Conservation (phyloP, 2,113 vertebrate species). For the Pterophyllum scalare region DNA sequence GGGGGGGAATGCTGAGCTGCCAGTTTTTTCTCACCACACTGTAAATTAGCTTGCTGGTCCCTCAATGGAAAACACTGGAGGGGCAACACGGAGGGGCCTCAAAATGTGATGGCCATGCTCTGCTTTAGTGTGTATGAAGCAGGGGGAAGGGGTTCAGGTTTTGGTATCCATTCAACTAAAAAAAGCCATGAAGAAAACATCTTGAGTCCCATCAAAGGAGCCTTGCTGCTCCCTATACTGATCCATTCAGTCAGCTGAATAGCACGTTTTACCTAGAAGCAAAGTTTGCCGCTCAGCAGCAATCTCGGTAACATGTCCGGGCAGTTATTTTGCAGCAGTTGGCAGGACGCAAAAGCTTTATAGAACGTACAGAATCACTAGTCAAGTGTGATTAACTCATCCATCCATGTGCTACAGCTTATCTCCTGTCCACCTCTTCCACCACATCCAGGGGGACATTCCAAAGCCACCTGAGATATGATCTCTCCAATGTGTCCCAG, state of each 20-base stretch:
- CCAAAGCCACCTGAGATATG: too few species aligned
- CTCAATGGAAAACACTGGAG: slow-evolving; percentile 73
- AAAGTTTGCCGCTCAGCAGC: too few species aligned
- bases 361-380: too few species aligned
- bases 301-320: too few species aligned
- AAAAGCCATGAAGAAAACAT: slow-evolving; percentile 46
- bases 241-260: too few species aligned
- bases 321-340: too few species aligned
- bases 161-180: slow-evolving; percentile 61
- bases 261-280: too few species aligned
- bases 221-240: slow-evolving; percentile 50
- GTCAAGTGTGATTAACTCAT: too few species aligned
- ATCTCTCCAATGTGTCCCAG: neutral
- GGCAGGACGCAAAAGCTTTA: too few species aligned
- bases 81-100: slow-evolving; percentile 38
- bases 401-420: too few species aligned
- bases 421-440: too few species aligned
- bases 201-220: slow-evolving; percentile 38
- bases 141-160: slow-evolving; percentile 1
- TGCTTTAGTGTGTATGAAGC: slow-evolving; percentile 1
- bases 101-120: slow-evolving; percentile 42
- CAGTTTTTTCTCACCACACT: slow-evolving; percentile 69
- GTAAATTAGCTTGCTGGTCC: slow-evolving; percentile 67
- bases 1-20: slow-evolving; percentile 60
- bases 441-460: too few species aligned